Evolutionary conservation across 1,140 invertebrate species (phyloP), one percentile per base, ranked within the genome.

Genomic region (Bursaphelenchus mucronatus): DNA sequence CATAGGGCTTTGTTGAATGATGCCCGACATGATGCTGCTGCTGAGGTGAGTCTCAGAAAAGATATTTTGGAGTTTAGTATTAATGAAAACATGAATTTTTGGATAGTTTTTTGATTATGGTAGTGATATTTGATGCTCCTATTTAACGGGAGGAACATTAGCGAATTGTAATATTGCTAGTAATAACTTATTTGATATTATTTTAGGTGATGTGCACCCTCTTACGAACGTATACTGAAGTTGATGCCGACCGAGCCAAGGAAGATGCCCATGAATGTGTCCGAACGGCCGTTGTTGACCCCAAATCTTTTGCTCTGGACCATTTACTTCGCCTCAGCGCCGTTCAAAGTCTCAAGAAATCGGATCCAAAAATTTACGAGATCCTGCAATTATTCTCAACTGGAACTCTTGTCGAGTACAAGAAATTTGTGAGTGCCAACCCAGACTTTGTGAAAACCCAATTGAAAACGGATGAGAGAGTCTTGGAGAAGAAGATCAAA

Each of bases 251-350:
- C 13, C 41, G 53, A 6, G 76, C 76, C 21, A 61, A 65, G 13
- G 68, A 72, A 8, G 78, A 79, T 57, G 76, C 76, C 40, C 64
- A 55, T 44, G 79, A 79, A 55, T 81, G 77, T 56, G 77, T 79
- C 7, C 59, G 74, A 10, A 77, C 77, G 4, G 76, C 79, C 13
- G 62, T 79, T 50, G 64, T 71, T 39, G 76, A 79, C 61, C 70
- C 72, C 5, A 69, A 76, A 47, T 68, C 74, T 3, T 79, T 81
- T 62, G 64, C 64, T 43, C 79, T 79, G 45, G 77, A 79, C 47
- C 79, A 79, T 56, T 54, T 79, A 17, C 49, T 80, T 8, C 65
- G 68, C 10, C 63, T 81, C 13, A 65, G 58, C 40, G 76, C 77
- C 47, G 79, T 79, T 39, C 64, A 75, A 55, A 52, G 59, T n/a